Evolutionary conservation across 2,888 invertebrate species (phyloP).

Genomic region (Hydropsyche betteni): DNA sequence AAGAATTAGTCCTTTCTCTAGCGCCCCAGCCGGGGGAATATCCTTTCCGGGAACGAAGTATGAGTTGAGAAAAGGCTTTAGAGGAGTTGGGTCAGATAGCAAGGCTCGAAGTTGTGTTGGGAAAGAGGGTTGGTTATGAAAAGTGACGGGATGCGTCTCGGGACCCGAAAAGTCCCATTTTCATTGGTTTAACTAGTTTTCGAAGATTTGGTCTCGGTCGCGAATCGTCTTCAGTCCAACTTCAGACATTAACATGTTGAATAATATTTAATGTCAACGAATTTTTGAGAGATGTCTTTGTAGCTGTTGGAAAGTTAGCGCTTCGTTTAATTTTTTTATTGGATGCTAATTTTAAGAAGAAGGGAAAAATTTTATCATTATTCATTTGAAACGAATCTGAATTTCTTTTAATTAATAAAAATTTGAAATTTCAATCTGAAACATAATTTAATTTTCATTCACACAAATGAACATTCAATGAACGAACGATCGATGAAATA

Average conservation of each 20-base stretch:
- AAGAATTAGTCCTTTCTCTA: conserved; percentile 43
- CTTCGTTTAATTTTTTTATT: too few relatives aligned
- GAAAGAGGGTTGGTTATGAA: conserved; percentile 13
- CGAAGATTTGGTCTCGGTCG: conserved; percentile 4
- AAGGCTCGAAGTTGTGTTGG: too few relatives aligned
- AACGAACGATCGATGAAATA: too few relatives aligned
- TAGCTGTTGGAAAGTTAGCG: neutral
- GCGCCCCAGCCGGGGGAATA: conserved; percentile 1
- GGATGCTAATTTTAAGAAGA: too few relatives aligned
- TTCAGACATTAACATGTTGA: conserved; percentile 30
- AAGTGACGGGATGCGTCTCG: conserved; percentile 22
- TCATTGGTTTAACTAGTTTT: neutral
- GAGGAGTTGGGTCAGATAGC: neutral
- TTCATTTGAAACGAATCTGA: too few relatives aligned
- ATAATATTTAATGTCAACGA: conserved; percentile 22
- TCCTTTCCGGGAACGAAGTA: conserved; percentile 10
- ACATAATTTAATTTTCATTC: too few relatives aligned
- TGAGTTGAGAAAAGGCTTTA: neutral
- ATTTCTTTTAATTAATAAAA: too few relatives aligned
- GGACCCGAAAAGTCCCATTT: conserved; percentile 4
- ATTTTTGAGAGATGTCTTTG: neutral
- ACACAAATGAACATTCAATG: too few relatives aligned
- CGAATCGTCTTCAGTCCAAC: conserved; percentile 18
- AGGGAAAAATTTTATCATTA: too few relatives aligned
- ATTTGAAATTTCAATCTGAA: too few relatives aligned